Conservation (phyloP, 2,888 invertebrate species). For the Ypsolopha sequella region DNA sequence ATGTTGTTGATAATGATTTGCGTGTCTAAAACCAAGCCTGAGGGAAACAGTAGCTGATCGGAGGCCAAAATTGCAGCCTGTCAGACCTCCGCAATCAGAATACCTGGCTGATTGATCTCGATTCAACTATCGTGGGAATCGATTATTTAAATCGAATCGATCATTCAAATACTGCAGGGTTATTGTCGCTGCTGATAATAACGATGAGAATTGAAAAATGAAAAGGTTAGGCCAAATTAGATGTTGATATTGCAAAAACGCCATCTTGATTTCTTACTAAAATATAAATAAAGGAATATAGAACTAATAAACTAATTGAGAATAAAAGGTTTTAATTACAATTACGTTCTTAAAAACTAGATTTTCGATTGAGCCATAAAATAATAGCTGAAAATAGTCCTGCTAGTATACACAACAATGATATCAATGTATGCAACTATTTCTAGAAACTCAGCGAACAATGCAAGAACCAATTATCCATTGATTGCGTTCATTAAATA, state of each 20-base stretch:
- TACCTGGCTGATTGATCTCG: constrained; percentile 17
- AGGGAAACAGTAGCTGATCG: constrained; percentile 43
- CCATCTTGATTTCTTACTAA: no score
- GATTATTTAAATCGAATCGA: constrained; percentile 16
- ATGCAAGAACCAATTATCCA: neutral
- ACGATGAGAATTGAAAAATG: no score
- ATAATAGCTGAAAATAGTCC: no score
- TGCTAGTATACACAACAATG: neutral
- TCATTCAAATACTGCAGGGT: neutral
- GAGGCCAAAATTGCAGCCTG: constrained; percentile 41
- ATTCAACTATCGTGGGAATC: constrained; percentile 48
- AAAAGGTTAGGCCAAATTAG: no score
- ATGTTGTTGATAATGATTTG: constrained; percentile 15
- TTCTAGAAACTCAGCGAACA: neutral
- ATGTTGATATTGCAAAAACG: no score
- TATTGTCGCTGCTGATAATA: no score
- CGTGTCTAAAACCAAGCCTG: constrained; percentile 38
- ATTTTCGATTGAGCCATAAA: neutral
- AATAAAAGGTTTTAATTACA: neutral
- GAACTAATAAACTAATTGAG: no score
- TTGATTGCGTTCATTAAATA: neutral
- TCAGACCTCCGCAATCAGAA: constrained; percentile 23
- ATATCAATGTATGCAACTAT: no score
- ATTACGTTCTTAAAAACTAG: neutral
- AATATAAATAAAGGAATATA: no score